Evolutionary conservation across 92 coral and sea anemone species (phyloP).

Genomic region (Palythoa heliodiscus): DNA sequence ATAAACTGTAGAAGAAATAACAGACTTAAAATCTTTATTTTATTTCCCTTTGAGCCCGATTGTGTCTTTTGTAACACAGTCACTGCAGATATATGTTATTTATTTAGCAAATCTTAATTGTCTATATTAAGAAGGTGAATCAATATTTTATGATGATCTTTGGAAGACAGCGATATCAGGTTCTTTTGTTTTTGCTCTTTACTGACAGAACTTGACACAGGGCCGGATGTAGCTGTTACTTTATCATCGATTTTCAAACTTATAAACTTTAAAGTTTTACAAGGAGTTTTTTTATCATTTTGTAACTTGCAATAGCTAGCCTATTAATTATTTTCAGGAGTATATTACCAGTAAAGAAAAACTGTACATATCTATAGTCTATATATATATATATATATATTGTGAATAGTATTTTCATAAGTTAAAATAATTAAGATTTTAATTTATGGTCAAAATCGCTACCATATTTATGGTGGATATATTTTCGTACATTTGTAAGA

Average conservation of each 20-base stretch:
- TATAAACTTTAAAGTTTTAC: neutral
- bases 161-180: neutral
- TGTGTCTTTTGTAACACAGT: neutral
- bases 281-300: neutral
- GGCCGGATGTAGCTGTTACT: neutral
- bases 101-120: constrained; percentile 52
- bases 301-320: neutral
- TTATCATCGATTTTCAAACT: neutral
- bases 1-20: neutral
- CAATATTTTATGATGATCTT: constrained; percentile 10
- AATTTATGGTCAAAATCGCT: constrained; percentile 31
- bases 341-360: neutral
- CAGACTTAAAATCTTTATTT: neutral
- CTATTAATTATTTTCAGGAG: neutral
- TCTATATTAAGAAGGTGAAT: constrained; percentile 42
- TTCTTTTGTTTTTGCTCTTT: neutral
- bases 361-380: constrained; percentile 3
- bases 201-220: neutral
- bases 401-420: constrained; percentile 37
- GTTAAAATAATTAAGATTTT: constrained; percentile 37
- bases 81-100: neutral
- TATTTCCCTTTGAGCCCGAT: neutral
- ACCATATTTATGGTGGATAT: constrained; percentile 29
- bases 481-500: constrained; percentile 5
- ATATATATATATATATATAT: constrained; percentile 9